phyloP scores from a whole-genome alignment of 2,797 vertebrate species.

The Yasuhikotakia modesta region DNA sequence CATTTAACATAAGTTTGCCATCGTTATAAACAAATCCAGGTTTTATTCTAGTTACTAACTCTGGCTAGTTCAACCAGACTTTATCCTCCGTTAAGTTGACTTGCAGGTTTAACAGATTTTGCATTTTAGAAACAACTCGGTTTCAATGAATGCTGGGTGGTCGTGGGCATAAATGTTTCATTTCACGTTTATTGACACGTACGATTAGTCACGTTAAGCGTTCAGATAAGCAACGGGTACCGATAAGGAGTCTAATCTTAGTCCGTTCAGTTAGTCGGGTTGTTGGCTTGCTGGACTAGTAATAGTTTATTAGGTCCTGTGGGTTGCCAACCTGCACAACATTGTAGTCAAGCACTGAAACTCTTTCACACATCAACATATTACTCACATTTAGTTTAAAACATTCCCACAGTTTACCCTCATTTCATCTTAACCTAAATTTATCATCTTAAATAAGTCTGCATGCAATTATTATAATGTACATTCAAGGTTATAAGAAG shows the following conservation, averaged over 20 bases:
- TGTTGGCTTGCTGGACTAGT: not conserved
- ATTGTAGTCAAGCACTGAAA: not conserved
- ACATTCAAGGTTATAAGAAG: not conserved
- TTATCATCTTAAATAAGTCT: no score
- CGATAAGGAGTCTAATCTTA: slow-evolving; percentile 2
- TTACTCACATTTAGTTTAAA: no score
- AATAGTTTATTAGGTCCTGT: not conserved
- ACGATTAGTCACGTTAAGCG: slow-evolving; percentile 36
- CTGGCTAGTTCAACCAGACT: slow-evolving; percentile 8
- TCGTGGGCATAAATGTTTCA: not conserved
- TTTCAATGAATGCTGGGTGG: not conserved
- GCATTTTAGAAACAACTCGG: not conserved
- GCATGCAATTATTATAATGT: not conserved
- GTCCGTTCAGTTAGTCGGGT: not conserved
- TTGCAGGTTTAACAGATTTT: not conserved
- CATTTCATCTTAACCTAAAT: no score
- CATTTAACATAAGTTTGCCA: not conserved
- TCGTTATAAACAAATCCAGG: not conserved
- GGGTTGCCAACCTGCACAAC: not conserved
- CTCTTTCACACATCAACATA: no score
- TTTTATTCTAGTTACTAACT: slow-evolving; percentile 1
- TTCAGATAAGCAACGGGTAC: not conserved
- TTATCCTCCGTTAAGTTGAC: not conserved
- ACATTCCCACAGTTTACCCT: no score
- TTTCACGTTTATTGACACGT: not conserved